These are phyloP conservation scores for Caerostris extrusa DNA, from an alignment of 1,140 invertebrate genomes.

Conservation along the genomic window DNA sequence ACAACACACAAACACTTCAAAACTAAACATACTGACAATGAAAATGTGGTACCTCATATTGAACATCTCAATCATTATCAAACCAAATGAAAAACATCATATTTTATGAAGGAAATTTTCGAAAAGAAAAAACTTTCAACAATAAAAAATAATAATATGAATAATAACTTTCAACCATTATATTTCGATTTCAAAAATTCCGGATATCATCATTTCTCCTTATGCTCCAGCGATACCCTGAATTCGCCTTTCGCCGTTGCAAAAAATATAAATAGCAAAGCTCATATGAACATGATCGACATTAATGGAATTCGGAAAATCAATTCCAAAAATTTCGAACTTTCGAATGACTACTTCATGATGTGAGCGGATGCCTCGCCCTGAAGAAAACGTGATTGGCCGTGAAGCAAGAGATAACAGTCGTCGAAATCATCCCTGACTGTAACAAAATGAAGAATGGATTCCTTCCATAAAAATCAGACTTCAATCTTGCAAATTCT, in stretches of 20 bases:
- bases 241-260: not conserved
- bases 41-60: too few species aligned
- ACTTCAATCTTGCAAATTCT: constrained; percentile 10
- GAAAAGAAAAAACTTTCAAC: not conserved
- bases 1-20: too few species aligned
- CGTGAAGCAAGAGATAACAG: not conserved
- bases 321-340: not conserved
- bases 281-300: not conserved
- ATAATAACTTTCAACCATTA: not conserved
- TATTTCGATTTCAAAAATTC: not conserved
- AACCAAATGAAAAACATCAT: too few species aligned
- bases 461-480: not conserved
- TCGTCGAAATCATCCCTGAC: not conserved
- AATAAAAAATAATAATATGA: not conserved
- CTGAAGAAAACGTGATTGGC: not conserved
- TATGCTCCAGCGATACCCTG: not conserved
- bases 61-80: too few species aligned
- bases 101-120: too few species aligned
- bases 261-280: not conserved
- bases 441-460: not conserved
- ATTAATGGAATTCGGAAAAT: not conserved
- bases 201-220: too few species aligned
- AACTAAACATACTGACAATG: too few species aligned
- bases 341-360: not conserved
- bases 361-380: not conserved